Percentiles rank a stretch among this genome's conserved stretches.
Evolutionary conservation across 2,797 vertebrate species (phyloP).

Genomic region (Chiropotes sagulatus): DNA sequence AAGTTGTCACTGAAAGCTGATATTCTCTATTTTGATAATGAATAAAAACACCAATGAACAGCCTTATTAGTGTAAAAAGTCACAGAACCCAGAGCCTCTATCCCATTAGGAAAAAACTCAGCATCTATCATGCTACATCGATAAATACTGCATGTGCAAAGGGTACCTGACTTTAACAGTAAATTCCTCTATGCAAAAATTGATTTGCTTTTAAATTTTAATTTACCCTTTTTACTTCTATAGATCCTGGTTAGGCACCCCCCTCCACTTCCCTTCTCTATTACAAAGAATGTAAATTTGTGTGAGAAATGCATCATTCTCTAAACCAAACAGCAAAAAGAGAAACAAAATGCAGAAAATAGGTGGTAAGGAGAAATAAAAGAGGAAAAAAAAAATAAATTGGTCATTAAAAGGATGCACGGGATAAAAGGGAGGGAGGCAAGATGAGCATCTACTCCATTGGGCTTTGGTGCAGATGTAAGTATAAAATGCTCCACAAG

Average conservation of each 20-base stretch:
- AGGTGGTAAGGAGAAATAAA: conserved; percentile 71
- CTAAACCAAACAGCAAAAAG: conserved; percentile 59
- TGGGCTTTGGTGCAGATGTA: conserved; percentile 85
- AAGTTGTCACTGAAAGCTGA: conserved; percentile 57
- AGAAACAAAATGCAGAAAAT: conserved; percentile 63
- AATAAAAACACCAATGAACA: conserved; percentile 61
- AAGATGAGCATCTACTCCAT: conserved; percentile 69
- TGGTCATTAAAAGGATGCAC: conserved; percentile 83
- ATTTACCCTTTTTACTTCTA: conserved; percentile 56
- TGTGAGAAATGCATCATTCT: conserved; percentile 41
- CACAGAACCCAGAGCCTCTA: conserved; percentile 47
- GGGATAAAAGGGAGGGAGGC: conserved; percentile 74
- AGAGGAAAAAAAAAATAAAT: conserved; percentile 79
- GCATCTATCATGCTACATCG: conserved; percentile 61
- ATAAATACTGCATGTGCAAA: conserved; percentile 69
- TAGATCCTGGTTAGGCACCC: not conserved
- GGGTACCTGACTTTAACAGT: conserved; percentile 34
- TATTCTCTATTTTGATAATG: conserved; percentile 66
- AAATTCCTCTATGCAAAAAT: conserved; percentile 56
- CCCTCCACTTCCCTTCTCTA: not conserved
- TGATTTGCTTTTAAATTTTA: conserved; percentile 73
- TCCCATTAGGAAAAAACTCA: conserved; percentile 63
- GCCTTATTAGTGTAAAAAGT: conserved; percentile 74
- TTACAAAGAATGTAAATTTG: conserved; percentile 31
- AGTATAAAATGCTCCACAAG: conserved; percentile 90